A percentile compares a stretch with the other conserved stretches of the same genome.
Conservation (phyloP, 2,797 vertebrate species). For the Poeciliopsis turneri region DNA sequence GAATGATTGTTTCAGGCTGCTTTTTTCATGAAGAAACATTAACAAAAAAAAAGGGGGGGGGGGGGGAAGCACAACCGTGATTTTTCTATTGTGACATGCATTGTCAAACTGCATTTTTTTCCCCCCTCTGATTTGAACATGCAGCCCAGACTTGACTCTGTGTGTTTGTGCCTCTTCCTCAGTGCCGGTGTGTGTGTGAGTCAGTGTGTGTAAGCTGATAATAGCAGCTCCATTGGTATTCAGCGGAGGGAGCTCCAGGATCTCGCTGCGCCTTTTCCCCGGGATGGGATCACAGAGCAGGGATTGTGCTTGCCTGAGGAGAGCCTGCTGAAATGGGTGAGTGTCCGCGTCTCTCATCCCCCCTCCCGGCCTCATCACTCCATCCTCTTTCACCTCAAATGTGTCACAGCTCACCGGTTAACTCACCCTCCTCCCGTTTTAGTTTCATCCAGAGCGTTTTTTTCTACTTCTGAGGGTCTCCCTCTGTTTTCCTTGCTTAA, state of each 20-base stretch:
- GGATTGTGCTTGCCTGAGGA: conserved; percentile 83
- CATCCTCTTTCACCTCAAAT: conserved; percentile 46
- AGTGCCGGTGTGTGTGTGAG: conserved; percentile 63
- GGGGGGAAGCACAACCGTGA: conserved; percentile 41
- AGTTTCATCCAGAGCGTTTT: conserved; percentile 31
- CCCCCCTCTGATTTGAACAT: conserved; percentile 43
- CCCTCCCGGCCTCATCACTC: conserved; percentile 35
- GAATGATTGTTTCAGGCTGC: conserved; percentile 16
- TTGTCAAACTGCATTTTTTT: neutral
- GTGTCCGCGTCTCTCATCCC: conserved; percentile 55
- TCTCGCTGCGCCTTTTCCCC: conserved; percentile 80
- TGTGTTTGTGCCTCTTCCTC: conserved; percentile 61
- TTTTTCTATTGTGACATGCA: conserved; percentile 52
- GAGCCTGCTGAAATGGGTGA: conserved; percentile 77
- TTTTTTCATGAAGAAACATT: conserved; percentile 51
- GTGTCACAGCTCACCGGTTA: conserved; percentile 16
- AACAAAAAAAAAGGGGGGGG: neutral
- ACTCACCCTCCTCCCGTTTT: conserved; percentile 30
- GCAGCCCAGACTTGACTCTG: conserved; percentile 65
- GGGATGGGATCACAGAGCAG: conserved; percentile 84
- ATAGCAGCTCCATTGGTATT: conserved; percentile 85
- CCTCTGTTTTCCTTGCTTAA: conserved; percentile 38
- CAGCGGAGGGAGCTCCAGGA: conserved; percentile 78
- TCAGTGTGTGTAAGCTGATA: conserved; percentile 69
- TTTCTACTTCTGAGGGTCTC: conserved; percentile 29